Percentiles rank a stretch among this genome's conserved stretches.
Evolutionary conservation across 35 echinoderm and acorn worm species (phyloP).

Genomic region (Hemicentrotus pulcherrimus): DNA sequence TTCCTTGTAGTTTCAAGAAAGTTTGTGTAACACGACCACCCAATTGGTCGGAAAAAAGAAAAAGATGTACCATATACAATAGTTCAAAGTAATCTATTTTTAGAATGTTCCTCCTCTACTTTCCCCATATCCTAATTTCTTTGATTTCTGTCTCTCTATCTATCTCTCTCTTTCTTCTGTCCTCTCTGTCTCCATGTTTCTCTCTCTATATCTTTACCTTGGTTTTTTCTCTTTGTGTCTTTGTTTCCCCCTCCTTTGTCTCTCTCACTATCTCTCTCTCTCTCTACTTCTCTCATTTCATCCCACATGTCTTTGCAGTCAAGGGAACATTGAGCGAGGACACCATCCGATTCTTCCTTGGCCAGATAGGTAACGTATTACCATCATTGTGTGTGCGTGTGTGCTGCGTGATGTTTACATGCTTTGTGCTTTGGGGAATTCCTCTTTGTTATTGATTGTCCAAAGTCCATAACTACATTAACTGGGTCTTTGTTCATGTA

Average conservation of each 20-base stretch:
- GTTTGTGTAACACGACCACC: no score
- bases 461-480: background rate
- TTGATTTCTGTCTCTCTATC: background rate
- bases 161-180: background rate
- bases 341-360: conserved; percentile 87
- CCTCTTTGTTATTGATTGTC: background rate
- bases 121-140: background rate
- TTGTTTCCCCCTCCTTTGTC: background rate
- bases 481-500: background rate
- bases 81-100: background rate
- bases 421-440: background rate
- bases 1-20: no score
- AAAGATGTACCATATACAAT: no score
- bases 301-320: conserved; percentile 51
- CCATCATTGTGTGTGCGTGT: background rate
- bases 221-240: background rate
- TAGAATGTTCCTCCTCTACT: background rate
- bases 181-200: background rate
- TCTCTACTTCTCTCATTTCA: background rate
- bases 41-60: no score
- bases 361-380: conserved; percentile 75
- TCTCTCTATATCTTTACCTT: background rate
- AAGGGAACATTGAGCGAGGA: conserved; percentile 96
- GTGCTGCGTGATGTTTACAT: background rate
- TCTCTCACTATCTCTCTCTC: background rate